phyloP scores from a whole-genome alignment of 1,140 invertebrate species.

The Tetramorium parvispinum region DNA sequence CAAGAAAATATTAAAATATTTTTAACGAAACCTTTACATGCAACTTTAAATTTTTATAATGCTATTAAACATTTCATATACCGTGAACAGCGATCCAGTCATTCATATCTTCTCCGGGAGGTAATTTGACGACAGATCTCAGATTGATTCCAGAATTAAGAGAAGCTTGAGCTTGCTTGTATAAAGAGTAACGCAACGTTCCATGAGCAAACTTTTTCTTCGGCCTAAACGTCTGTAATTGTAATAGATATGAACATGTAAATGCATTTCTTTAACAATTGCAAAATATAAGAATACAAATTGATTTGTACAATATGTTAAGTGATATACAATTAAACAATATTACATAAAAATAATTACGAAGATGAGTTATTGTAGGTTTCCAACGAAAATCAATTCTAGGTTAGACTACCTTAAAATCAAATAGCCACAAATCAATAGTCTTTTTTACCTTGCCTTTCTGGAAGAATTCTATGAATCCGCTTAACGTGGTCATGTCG shows the following conservation, averaged over 20 bases:
- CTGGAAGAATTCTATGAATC: conserved; percentile 93
- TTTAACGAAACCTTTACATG: background rate
- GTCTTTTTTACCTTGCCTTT: conserved; percentile 88
- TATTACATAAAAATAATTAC: background rate
- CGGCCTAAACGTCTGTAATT: conserved; percentile 92
- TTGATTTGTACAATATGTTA: background rate
- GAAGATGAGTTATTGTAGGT: background rate
- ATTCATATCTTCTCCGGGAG: conserved; percentile 94
- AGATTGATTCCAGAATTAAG: conserved; percentile 97
- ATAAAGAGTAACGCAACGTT: conserved; percentile 95
- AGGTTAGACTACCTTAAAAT: background rate
- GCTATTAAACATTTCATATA: conserved; percentile 79
- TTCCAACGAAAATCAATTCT: background rate
- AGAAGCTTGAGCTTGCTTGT: conserved; percentile 97
- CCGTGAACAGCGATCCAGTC: conserved; percentile 99
- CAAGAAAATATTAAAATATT: background rate
- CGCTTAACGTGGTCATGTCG: conserved; percentile 86
- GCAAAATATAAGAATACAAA: background rate
- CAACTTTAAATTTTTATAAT: conserved; percentile 6
- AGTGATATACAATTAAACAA: background rate
- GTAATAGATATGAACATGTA: background rate
- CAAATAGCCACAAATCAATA: background rate
- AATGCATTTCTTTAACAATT: background rate
- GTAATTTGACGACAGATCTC: conserved; percentile 93
- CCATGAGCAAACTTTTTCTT: conserved; percentile 97